phyloP scores from a whole-genome alignment of 2,888 invertebrate genomes.

The Acanthosoma haemorrhoidale region DNA sequence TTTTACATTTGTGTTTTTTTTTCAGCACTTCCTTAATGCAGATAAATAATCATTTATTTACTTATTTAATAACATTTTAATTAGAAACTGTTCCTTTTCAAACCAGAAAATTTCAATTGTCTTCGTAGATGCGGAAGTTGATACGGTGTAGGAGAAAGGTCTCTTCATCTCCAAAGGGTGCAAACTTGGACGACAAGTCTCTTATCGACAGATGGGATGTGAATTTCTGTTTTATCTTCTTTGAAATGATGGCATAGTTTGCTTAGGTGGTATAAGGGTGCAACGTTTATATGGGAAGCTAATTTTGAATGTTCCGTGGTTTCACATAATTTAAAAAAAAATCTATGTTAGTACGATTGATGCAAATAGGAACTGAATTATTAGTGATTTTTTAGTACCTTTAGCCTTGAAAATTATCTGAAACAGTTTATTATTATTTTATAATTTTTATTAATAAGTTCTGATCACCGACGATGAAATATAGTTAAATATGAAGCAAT shows the following conservation, averaged over 20 bases:
- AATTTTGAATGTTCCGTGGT: neutral
- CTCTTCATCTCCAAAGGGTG: neutral
- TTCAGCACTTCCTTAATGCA: too few species aligned
- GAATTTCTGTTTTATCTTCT: slow-evolving; percentile 18
- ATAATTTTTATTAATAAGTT: neutral
- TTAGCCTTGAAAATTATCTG: neutral
- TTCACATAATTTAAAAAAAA: neutral
- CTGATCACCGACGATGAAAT: too few species aligned
- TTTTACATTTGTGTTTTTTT: too few species aligned
- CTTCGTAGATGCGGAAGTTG: slow-evolving; percentile 26
- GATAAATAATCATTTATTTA: too few species aligned
- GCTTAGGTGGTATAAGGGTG: neutral
- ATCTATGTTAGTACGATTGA: neutral
- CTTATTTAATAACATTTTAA: too few species aligned
- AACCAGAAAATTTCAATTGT: neutral
- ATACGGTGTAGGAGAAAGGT: slow-evolving; percentile 22
- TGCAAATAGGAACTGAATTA: neutral
- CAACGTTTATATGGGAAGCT: neutral
- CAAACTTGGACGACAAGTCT: neutral
- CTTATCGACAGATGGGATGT: slow-evolving; percentile 25
- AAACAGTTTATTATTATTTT: slow-evolving; percentile 8
- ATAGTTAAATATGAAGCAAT: too few species aligned
- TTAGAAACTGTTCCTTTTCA: too few species aligned
- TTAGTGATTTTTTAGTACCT: neutral
- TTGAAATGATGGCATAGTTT: slow-evolving; percentile 8